phyloP scores from a whole-genome alignment of 2,888 invertebrate species.

The Microdon myrmicae region DNA sequence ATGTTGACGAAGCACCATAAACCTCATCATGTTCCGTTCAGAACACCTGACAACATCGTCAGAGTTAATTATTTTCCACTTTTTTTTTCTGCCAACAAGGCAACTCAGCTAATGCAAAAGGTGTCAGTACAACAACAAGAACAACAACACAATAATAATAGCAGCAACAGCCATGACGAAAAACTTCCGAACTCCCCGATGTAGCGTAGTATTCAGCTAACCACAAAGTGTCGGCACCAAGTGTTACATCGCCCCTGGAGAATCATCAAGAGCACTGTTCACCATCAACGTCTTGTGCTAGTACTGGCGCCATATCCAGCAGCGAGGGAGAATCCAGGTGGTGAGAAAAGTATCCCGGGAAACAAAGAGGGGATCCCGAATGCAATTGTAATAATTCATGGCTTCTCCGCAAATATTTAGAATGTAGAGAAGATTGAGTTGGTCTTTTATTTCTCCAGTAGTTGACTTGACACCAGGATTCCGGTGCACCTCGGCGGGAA shows the following conservation, averaged over 20 bases:
- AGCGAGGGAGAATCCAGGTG: no score
- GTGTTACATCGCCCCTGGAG: constrained; percentile 41
- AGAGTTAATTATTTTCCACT: constrained; percentile 48
- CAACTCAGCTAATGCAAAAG: no score
- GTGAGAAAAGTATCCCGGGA: no score
- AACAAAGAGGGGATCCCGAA: no score
- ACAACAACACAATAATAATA: not conserved
- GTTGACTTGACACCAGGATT: not conserved
- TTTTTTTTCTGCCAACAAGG: constrained; percentile 8
- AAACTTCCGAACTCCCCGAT: constrained; percentile 1
- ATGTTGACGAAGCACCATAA: constrained; percentile 30
- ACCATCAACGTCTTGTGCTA: constrained; percentile 12
- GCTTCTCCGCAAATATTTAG: constrained; percentile 49
- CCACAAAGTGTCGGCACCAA: constrained; percentile 50
- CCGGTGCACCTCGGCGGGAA: constrained; percentile 5
- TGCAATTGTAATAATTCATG: constrained; percentile 52
- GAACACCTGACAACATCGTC: constrained; percentile 51
- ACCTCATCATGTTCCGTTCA: constrained; percentile 38
- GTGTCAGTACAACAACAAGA: not conserved
- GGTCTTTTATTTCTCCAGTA: constrained; percentile 23
- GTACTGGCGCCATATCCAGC: constrained; percentile 19
- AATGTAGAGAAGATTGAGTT: constrained; percentile 47
- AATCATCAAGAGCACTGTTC: constrained; percentile 16
- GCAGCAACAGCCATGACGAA: constrained; percentile 6
- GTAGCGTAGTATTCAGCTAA: constrained; percentile 31